These are phyloP conservation scores for Caranx ignobilis DNA, from an alignment of 2,113 vertebrate genomes.

Conservation along the genomic window DNA sequence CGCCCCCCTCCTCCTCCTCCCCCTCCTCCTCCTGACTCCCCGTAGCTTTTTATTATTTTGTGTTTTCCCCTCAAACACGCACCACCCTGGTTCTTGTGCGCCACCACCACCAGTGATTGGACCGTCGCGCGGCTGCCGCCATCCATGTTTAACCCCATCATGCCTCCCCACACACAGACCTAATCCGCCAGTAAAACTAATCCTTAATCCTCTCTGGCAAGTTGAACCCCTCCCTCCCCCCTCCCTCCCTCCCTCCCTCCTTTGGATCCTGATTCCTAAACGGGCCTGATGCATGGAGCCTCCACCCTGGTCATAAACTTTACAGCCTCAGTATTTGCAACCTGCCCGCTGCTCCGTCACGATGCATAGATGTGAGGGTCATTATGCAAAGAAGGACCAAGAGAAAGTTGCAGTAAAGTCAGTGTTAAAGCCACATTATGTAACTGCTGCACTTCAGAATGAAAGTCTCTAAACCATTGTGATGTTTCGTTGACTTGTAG, in stretches of 20 bases:
- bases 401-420: background rate
- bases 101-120: slow-evolving; percentile 58
- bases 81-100: slow-evolving; percentile 34
- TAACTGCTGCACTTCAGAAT: too few species aligned
- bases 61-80: slow-evolving; percentile 10
- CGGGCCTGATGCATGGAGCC: slow-evolving; percentile 31
- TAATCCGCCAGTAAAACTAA: slow-evolving; percentile 85
- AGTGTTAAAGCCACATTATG: background rate
- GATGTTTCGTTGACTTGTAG: too few species aligned
- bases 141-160: slow-evolving; percentile 83
- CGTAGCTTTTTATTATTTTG: slow-evolving; percentile 53
- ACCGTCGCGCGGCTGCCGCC: slow-evolving; percentile 57
- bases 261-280: slow-evolving; percentile 55
- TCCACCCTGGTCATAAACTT: slow-evolving; percentile 15
- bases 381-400: background rate
- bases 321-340: background rate
- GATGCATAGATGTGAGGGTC: background rate
- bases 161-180: slow-evolving; percentile 69
- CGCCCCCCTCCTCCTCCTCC: slow-evolving; percentile 2
- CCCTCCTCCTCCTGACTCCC: slow-evolving; percentile 28
- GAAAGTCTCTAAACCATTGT: too few species aligned
- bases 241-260: slow-evolving; percentile 24
- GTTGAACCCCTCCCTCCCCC: slow-evolving; percentile 57
- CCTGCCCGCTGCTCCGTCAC: background rate
- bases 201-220: slow-evolving; percentile 85